These are phyloP conservation scores for Epinephelus lanceolatus DNA, from an alignment of 2,113 vertebrate species.

Conservation along the genomic window DNA sequence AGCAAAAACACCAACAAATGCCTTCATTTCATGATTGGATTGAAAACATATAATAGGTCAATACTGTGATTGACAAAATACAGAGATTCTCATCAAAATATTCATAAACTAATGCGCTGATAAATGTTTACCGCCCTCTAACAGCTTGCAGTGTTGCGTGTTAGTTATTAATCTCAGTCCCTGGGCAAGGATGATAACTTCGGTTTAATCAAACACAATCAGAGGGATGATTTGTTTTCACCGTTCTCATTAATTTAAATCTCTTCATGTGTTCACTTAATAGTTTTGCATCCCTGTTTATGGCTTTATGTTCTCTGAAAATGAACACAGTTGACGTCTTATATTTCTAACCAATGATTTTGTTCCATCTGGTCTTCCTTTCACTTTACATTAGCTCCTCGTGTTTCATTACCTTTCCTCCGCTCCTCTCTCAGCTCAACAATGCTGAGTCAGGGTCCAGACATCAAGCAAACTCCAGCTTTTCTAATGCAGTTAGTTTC, in stretches of 20 bases:
- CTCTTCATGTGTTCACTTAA: neutral
- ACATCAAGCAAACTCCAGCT: slow-evolving; percentile 19
- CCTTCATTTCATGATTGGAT: neutral
- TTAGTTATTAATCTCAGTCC: neutral
- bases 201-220: neutral
- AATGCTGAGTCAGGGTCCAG: slow-evolving; percentile 48
- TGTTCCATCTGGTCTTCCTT: neutral
- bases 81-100: neutral
- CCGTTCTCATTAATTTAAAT: neutral
- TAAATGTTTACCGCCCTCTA: neutral
- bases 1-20: neutral
- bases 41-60: neutral
- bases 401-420: slow-evolving; percentile 1
- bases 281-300: neutral
- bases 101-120: neutral
- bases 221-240: neutral
- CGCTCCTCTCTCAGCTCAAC: slow-evolving; percentile 18
- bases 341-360: neutral
- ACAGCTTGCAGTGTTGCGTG: neutral
- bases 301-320: neutral
- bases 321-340: neutral
- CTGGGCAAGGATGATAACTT: neutral
- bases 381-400: slow-evolving; percentile 15
- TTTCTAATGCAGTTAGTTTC: slow-evolving; percentile 44
- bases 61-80: neutral